Base-by-base conservation (phyloP, 2,113 vertebrate species). In the Casuarius casuarius region DNA sequence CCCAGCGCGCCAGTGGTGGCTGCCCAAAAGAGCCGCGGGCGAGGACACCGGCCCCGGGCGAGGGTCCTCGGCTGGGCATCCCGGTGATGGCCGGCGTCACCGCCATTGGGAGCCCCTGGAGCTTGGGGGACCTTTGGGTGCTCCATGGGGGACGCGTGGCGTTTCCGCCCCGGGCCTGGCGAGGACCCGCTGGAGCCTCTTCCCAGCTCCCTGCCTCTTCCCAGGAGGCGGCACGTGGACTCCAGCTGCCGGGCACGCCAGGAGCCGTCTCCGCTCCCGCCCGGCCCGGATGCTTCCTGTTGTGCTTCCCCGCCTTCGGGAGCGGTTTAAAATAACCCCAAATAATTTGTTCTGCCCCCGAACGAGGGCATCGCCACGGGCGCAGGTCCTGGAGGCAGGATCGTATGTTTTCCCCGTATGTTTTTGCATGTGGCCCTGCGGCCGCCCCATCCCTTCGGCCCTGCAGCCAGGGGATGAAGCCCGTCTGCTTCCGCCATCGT, bases 311-410 rank as follows among this genome's bases (percentile, higher is more conserved):
- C 14, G 0, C 22, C n/a, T 21, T 13, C 11, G 35, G 54, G 4
- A 29, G 3, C 3, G 4, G 33, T 33, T 63, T 59, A 12, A 25
- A 33, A 6, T 28, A 61, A 16, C 14, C n/a, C 49, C 48, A 44
- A 25, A 13, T 0, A 9, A 33, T 31, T 22, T 0, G 0, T 48
- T 7, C 28, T 40, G 54, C 49, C 25, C n/a, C 33, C 10, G 0
- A 13, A 12, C 1, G 4, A 0, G 1, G 38, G 11, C 21, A 2
- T 0, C 25, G 35, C 7, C 0, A 0, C 4, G 21, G 31, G 29
- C 29, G 19, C 17, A 31, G 26, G 26, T 16, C 26, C 51, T 12
- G 8, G 23, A 56, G 54, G 14, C 15, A 28, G 26, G 54, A 56
- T 17, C 20, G 14, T 16, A 28, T 38, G 54, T 29, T 56, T 46